Evolutionary conservation across 1,140 invertebrate species (phyloP), one percentile per base, ranked within the genome.

Genomic region (Drosophila carrolli): DNA sequence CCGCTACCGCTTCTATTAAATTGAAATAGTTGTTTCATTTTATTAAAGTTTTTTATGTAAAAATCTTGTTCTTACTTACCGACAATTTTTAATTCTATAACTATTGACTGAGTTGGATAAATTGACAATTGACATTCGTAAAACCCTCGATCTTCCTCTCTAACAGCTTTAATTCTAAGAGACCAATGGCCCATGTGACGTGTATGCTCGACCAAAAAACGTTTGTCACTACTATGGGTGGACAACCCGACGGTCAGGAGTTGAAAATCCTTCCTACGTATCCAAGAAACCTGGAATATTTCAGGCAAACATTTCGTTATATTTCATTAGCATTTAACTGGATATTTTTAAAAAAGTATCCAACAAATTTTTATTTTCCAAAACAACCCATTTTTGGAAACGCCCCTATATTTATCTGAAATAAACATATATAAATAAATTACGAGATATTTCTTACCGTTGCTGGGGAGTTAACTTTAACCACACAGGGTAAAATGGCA

Each of bases 61-160:
- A 40, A 1, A 1, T 23, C 16, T 0, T n/a, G 0, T 16, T 38
- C 16, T 2, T 43, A 93, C 96, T 95, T 94, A 97, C 96, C 96
- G 70, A 96, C 95, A 70, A 97, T 96, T 91, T 95, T 94, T 72
- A 97, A 94, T 78, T 95, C 94, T 59, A 97, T 93, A 92, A 96
- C 95, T 92, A 96, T 95, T 91, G 95, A 96, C 48, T 95, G 94
- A 57, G 96, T 96, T 56, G 96, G 96, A 92, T 97, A 95, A 44
- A 96, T 95, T 48, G 96, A 96, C 73, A 97, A 94, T 94, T 97
- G 96, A 92, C 96, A 97, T 92, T 97, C 96, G 85, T 97, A 97
- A 29, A 96, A 92, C n/a, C 96, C 96, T 7, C 94, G 95, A 83
- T 97, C 96, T 13, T 94, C 93, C 6, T 94, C 93, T 37, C 94